Evolutionary conservation across 2,113 vertebrate species (phyloP), one percentile per base, ranked within the genome.

Genomic region (Dolichotis patagonum): DNA sequence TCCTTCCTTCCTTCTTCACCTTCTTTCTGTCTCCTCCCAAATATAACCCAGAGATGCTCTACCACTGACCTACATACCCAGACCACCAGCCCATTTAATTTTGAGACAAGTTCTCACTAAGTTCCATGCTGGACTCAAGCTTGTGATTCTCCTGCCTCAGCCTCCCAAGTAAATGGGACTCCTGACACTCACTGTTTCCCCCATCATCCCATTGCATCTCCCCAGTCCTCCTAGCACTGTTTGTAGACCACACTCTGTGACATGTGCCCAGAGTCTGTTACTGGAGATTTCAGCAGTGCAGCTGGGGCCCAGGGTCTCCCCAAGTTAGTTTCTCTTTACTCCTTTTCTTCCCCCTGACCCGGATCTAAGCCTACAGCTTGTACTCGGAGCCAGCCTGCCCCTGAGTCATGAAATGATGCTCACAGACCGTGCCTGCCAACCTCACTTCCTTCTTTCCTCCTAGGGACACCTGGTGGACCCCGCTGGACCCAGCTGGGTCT

Each of bases 201-300:
- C 58, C 3, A 7, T 52, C 3, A 6, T 43, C 54, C 28, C 1
- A 5, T n/a, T 24, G 35, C 60, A 63, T 60, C 26, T 54, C 7
- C 49, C 2, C 0, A 0, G 16, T 26, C n/a, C 30, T 30, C 12
- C 38, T 30, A 0, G 43, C 16, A 0, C 46, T 58, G 20, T 78
- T 14, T 88, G 84, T 17, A 69, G 41, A 62, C n/a, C 7, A 7
- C 0, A 5, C 28, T 52, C 49, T 35, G 56, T 0, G 4, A 46
- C 24, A 67, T 28, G 10, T 13, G 7, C 41, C 63, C 17, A 30
- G 41, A 58, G 19, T 46, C 28, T 73, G 22, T 62, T 32, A 16
- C 13, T 24, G 3, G n/a, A 20, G 62, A 13, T 46, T 28, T 24
- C 9, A 1, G 52, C 20, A 17, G 81, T 30, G 13, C 5, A 16